Base-by-base conservation (phyloP, 2,888 invertebrate species). In the Drosophila leonis region DNA sequence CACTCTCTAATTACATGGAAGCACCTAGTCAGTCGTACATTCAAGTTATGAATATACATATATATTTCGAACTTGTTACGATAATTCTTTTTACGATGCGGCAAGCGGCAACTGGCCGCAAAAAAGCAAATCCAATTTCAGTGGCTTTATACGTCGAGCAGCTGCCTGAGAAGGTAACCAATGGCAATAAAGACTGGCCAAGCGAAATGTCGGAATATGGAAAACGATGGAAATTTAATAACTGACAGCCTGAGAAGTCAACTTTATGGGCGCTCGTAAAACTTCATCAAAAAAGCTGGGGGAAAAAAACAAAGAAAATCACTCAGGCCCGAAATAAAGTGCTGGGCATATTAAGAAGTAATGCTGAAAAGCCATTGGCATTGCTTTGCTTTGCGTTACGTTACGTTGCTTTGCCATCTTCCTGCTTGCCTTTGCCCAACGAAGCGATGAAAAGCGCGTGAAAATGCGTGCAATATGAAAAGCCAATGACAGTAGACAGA, bases 141-240 rank as follows among this genome's bases (percentile, higher is more conserved):
- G 29, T 42, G 46, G 37, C 62, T 57, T 75, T 61, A 62, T 57
- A 20, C 59, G 59, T 18, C n/a, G 41, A 46, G 39, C 77, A 65
- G 76, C 76, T 64, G 75, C 29, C 65, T 24, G 35, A 62, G 54
- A 51, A 73, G 60, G 61, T 69, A 51, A 42, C 44, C 65, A 18
- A 37, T 24, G 51, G 31, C 48, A n/a, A 68, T 73, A 64, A 77
- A 70, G 52, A 18, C 12, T 13, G 51, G 35, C 20, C 29, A 20
- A 46, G 48, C 48, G 52, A 42, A 56, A 42, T 49, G 67, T n/a
- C 37, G 18, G 63, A 56, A 62, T 70, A 64, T 64, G 70, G 51
- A 65, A 66, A 63, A 71, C 66, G 77, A 88, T 84, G 83, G 81
- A 85, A 88, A 88, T 88, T 84, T 84, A 81, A 82, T 81, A 81